These are phyloP conservation scores for Empidonax traillii DNA, from an alignment of 2,113 vertebrate genomes.

Conservation along the genomic window DNA sequence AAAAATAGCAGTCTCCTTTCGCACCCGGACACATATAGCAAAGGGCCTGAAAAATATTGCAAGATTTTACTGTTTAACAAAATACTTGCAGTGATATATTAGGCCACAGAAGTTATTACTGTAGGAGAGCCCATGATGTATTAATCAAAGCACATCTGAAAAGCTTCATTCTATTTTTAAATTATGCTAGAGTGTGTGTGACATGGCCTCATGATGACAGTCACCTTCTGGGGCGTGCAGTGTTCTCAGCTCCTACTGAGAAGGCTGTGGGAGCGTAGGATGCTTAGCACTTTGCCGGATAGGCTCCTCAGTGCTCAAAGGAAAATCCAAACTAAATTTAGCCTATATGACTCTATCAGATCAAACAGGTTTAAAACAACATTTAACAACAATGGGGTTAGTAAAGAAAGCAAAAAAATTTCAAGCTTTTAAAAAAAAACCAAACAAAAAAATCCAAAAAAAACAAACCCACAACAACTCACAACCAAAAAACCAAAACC, in stretches of 20 bases:
- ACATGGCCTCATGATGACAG: background rate
- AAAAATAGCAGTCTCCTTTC: background rate
- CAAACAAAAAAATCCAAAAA: no score
- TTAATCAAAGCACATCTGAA: background rate
- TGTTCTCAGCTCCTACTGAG: background rate
- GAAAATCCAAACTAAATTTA: background rate
- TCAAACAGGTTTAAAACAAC: background rate
- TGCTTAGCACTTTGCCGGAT: background rate
- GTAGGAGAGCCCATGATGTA: background rate
- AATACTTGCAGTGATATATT: background rate
- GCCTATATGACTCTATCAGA: background rate
- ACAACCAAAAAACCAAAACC: background rate
- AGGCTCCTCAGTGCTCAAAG: background rate
- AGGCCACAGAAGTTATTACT: background rate
- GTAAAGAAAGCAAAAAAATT: background rate
- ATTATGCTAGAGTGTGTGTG: background rate
- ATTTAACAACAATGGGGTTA: background rate
- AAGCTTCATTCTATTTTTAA: background rate
- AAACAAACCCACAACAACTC: background rate
- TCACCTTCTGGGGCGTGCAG: rapidly evolving
- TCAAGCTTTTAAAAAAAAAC: background rate
- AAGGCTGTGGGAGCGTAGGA: background rate
- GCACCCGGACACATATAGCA: background rate
- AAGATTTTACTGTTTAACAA: background rate
- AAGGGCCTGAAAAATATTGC: background rate